Percentiles rank a stretch among this genome's conserved stretches.
Conservation (phyloP, 1,140 invertebrate genomes). For the Zaprionus inermis region DNA sequence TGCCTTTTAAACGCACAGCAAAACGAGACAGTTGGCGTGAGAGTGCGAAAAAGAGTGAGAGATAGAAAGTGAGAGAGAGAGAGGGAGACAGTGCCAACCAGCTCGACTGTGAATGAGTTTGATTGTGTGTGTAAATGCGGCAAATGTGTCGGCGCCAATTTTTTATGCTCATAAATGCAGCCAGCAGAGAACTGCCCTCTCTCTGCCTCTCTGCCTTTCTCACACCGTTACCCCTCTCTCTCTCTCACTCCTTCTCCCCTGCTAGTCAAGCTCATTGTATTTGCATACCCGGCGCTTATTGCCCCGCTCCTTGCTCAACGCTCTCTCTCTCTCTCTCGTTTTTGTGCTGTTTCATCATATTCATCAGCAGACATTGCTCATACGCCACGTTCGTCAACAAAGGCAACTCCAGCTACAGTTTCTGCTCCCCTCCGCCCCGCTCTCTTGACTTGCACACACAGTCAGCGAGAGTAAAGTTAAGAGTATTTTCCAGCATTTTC, state of each 20-base stretch:
- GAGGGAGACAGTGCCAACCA: slow-evolving; percentile 6
- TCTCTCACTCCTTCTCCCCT: background rate
- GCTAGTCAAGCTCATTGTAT: slow-evolving; percentile 76
- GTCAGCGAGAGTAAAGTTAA: slow-evolving; percentile 65
- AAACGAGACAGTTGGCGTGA: slow-evolving; percentile 5
- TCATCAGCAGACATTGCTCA: slow-evolving; percentile 80
- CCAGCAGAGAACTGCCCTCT: slow-evolving; percentile 6
- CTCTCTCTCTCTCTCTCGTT: slow-evolving; percentile 26
- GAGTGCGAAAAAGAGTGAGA: slow-evolving; percentile 6
- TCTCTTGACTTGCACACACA: slow-evolving; percentile 48
- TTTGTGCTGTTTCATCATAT: slow-evolving; percentile 81
- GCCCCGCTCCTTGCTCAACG: background rate
- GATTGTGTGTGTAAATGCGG: slow-evolving; percentile 75
- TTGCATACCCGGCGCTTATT: slow-evolving; percentile 53
- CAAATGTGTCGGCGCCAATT: slow-evolving; percentile 68
- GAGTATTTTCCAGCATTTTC: slow-evolving; percentile 80
- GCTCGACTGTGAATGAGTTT: slow-evolving; percentile 36
- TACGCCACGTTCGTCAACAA: slow-evolving; percentile 78
- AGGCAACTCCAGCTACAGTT: slow-evolving; percentile 59
- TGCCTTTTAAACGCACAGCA: slow-evolving; percentile 59
- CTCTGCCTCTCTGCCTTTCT: background rate
- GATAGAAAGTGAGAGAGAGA: slow-evolving; percentile 7
- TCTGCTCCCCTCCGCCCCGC: slow-evolving; percentile 23
- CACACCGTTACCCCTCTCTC: too few species aligned
- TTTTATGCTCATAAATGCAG: slow-evolving; percentile 81